Evolutionary conservation across 2,888 invertebrate genomes (phyloP).

Genomic region (Ennomos fuscantarius): DNA sequence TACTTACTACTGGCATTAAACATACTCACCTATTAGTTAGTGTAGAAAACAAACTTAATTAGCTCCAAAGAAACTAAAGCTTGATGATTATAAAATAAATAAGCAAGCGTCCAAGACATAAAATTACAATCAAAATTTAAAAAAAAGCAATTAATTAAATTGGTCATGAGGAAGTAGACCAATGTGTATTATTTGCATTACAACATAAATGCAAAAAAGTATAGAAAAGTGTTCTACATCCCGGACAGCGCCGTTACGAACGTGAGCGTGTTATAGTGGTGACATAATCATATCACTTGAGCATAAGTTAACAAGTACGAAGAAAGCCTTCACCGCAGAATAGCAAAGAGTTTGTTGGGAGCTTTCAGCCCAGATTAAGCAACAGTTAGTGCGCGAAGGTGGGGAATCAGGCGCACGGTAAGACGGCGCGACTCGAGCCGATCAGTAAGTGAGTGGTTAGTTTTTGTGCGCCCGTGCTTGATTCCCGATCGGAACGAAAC

Average conservation of each 20-base stretch:
- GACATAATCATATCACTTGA: slow-evolving; percentile 39
- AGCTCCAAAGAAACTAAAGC: too few species aligned
- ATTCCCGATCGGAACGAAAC: slow-evolving; percentile 39
- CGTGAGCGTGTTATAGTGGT: slow-evolving; percentile 27
- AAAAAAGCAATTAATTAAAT: too few species aligned
- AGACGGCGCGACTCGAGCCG: slow-evolving; percentile 34
- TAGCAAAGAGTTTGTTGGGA: slow-evolving; percentile 10
- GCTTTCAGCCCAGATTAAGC: slow-evolving; percentile 15
- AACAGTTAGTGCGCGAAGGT: slow-evolving; percentile 36
- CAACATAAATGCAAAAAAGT: neutral
- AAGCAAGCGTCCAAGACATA: too few species aligned
- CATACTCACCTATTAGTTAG: too few species aligned
- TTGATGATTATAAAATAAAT: too few species aligned
- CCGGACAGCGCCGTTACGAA: slow-evolving; percentile 13
- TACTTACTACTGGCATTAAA: too few species aligned
- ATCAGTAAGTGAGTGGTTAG: slow-evolving; percentile 53
- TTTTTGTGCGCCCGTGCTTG: slow-evolving; percentile 51
- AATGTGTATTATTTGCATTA: neutral
- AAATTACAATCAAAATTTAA: too few species aligned
- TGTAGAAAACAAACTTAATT: too few species aligned
- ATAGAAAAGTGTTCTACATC: slow-evolving; percentile 2
- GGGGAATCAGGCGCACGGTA: slow-evolving; percentile 41
- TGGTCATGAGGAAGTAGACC: neutral
- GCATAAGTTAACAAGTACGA: slow-evolving; percentile 28
- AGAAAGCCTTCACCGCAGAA: slow-evolving; percentile 44